Conservation (phyloP, 2,797 vertebrate genomes). For the Protonibea diacanthus region DNA sequence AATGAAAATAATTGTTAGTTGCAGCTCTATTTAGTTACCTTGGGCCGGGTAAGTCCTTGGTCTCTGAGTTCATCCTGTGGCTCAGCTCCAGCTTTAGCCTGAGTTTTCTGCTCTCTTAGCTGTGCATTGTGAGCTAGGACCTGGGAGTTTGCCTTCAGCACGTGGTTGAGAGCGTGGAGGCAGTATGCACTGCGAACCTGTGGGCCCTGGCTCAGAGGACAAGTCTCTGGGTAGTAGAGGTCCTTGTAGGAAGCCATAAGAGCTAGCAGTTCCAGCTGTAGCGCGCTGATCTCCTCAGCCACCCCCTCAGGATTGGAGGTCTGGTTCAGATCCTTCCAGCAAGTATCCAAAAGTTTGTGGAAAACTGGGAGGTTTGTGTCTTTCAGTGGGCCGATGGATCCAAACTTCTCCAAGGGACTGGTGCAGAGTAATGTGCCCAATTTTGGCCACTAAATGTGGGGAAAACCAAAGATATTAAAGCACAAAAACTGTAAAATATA, state of each 20-base stretch:
- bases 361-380: conserved; percentile 84
- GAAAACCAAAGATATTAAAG: background rate
- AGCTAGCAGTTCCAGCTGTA: conserved; percentile 92
- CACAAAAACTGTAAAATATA: background rate
- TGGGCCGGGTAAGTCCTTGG: conserved; percentile 96
- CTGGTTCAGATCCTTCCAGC: conserved; percentile 87
- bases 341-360: conserved; percentile 88
- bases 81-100: conserved; percentile 73
- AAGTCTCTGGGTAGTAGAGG: conserved; percentile 90
- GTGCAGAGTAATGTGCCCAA: conserved; percentile 88
- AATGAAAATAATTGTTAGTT: no score
- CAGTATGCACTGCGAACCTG: conserved; percentile 91
- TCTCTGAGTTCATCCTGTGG: conserved; percentile 89
- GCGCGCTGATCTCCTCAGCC: conserved; percentile 77
- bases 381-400: conserved; percentile 74
- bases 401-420: conserved; percentile 82
- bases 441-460: conserved; percentile 87
- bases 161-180: conserved; percentile 93
- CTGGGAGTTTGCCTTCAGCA: conserved; percentile 94
- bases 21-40: conserved; percentile 83
- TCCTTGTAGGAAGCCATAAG: conserved; percentile 94
- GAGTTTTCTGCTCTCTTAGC: conserved; percentile 78
- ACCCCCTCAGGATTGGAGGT: conserved; percentile 59
- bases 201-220: conserved; percentile 85
- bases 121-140: conserved; percentile 92